phyloP scores from a whole-genome alignment of 1,140 invertebrate species.

The Drosophila sulfurigaster region DNA sequence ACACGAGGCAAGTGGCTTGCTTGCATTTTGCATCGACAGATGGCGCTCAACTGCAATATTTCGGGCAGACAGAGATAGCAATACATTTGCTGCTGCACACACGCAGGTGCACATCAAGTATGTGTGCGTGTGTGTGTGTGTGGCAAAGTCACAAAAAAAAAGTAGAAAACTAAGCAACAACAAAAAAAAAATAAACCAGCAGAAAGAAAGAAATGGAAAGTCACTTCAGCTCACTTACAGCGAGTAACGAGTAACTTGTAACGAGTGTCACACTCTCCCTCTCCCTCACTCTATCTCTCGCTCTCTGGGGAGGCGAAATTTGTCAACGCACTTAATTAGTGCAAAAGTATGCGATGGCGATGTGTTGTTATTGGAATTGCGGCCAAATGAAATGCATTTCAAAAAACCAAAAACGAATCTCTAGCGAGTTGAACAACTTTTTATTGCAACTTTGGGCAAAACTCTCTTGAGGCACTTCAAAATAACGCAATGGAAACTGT shows the following conservation, averaged over 20 bases:
- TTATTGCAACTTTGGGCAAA: no score
- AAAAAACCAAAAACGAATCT: neutral
- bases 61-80: constrained; percentile 36
- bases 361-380: neutral
- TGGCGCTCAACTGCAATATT: constrained; percentile 38
- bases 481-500: no score
- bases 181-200: neutral
- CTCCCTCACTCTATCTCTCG: no score
- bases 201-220: constrained; percentile 24
- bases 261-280: neutral
- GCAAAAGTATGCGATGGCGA: neutral
- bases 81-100: constrained; percentile 7
- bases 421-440: no score
- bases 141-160: constrained; percentile 10
- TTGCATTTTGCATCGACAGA: constrained; percentile 51
- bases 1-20: neutral
- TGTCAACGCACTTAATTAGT: neutral
- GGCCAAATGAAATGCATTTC: constrained; percentile 7
- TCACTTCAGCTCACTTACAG: constrained; percentile 2
- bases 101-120: constrained; percentile 24
- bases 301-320: neutral
- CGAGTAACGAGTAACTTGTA: neutral
- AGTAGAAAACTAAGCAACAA: neutral
- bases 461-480: no score
- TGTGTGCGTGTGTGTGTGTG: no score